Conservation (phyloP, 2,888 invertebrate species). For the Caenorhabditis zanzibari region DNA sequence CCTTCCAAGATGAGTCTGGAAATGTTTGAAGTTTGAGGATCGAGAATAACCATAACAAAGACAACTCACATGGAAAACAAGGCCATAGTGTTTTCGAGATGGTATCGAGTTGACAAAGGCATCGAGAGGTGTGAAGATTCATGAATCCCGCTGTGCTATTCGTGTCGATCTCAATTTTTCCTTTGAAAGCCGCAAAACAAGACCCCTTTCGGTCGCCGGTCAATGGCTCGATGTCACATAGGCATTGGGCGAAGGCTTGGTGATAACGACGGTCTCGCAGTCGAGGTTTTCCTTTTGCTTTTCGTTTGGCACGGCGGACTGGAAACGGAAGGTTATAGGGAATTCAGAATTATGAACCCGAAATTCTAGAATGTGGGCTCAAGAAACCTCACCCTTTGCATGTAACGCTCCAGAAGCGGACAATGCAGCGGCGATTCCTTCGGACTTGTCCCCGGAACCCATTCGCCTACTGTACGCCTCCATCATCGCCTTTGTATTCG, state of each 20-base stretch:
- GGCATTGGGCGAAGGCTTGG: conserved; percentile 81
- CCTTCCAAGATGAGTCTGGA: conserved; percentile 82
- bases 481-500: conserved; percentile 80
- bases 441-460: conserved; percentile 75
- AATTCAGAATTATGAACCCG: neutral
- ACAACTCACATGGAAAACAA: conserved; percentile 81
- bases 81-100: conserved; percentile 82
- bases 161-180: conserved; percentile 71
- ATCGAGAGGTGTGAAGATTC: conserved; percentile 69
- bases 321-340: conserved; percentile 13
- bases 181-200: conserved; percentile 80
- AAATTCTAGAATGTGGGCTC: no score
- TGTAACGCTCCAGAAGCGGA: conserved; percentile 52
- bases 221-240: conserved; percentile 81
- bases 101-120: conserved; percentile 81
- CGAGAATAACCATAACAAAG: neutral
- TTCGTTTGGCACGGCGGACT: conserved; percentile 71
- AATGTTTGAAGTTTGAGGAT: neutral
- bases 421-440: conserved; percentile 77
- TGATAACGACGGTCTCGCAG: conserved; percentile 72
- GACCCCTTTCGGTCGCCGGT: conserved; percentile 80
- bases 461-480: conserved; percentile 78
- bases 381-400: conserved; percentile 44
- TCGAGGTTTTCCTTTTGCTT: conserved; percentile 58
- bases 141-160: conserved; percentile 54